Conservation (phyloP, 2,113 vertebrate species). For the Bombycilla garrulus region DNA sequence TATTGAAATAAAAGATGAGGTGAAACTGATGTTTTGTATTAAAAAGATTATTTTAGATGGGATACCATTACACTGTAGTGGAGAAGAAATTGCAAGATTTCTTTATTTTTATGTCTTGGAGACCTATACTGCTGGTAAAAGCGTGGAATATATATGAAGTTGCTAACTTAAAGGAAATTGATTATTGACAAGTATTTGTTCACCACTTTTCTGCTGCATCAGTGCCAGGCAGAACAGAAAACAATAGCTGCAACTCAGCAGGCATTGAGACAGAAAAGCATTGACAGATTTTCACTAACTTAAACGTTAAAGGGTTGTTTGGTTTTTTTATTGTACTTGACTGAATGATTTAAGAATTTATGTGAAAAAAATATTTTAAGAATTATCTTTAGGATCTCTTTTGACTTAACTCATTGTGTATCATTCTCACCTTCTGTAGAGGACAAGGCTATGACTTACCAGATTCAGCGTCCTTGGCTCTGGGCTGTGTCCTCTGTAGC, state of each 20-base stretch:
- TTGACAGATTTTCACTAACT: neutral
- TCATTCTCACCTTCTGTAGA: neutral
- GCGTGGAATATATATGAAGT: neutral
- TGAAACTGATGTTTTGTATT: neutral
- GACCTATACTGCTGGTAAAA: neutral
- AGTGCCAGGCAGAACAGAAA: neutral
- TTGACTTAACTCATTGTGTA: neutral
- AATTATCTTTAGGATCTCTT: neutral
- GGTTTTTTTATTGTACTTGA: neutral
- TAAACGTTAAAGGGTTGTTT: neutral
- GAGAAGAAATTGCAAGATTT: neutral
- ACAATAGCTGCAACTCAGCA: neutral
- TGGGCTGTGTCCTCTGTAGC: neutral
- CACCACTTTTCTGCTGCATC: neutral
- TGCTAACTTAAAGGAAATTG: neutral
- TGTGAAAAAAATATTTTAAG: neutral
- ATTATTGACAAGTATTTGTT: neutral
- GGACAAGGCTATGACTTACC: neutral
- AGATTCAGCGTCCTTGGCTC: neutral
- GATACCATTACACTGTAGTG: neutral
- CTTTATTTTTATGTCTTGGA: neutral
- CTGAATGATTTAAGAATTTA: neutral
- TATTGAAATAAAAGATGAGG: neutral
- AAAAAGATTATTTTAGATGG: neutral
- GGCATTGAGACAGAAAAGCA: neutral